Evolutionary conservation across 2,797 vertebrate species (phyloP), one percentile per base, ranked within the genome.

Genomic region (Pangasius mekongensis): DNA sequence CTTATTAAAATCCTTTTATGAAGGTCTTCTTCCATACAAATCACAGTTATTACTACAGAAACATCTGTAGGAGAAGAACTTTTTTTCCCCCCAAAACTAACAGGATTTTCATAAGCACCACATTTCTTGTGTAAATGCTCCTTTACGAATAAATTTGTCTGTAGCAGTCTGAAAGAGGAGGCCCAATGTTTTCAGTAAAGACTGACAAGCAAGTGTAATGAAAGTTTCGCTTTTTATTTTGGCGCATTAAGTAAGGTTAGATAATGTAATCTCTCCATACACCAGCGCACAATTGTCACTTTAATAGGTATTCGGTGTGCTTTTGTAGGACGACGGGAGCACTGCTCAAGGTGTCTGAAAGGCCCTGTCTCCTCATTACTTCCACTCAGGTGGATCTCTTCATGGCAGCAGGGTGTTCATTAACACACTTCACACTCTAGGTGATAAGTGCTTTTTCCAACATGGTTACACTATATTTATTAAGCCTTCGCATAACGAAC

Each of bases 351-450:
- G 56, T 39, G 86, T 76, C 16, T 60, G 36, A 84, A 84, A 66
- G 43, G n/a, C 39, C 49, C 43, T 5, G 30, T 71, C 62, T 84
- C 49, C 62, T 88, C 18, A 49, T 84, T 88, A 66, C 82, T 81
- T 60, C 22, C 76, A 62, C 52, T 81, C 66, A 43, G 77, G 22
- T 24, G 64, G 27, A 49, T 73, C 18, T 71, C 24, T 39, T 85
- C 64, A 52, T 36, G 36, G 76, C 71, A 84, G 52, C 27, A 49
- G 64, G 76, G 2, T 27, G 64, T 66, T 85, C 76, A 39, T 85
- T 85, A 88, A 67, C 54, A 64, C 64, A 36, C 36, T 83, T 83
- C 82, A 74, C 67, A 60, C 47, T 58, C 47, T 0, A 13, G 64
- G 18, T 27, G 47, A 13, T 18, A n/a, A 73, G 3, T 20, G 27